Conservation (phyloP, 1,140 invertebrate species). For the Drosophila ogumai region DNA sequence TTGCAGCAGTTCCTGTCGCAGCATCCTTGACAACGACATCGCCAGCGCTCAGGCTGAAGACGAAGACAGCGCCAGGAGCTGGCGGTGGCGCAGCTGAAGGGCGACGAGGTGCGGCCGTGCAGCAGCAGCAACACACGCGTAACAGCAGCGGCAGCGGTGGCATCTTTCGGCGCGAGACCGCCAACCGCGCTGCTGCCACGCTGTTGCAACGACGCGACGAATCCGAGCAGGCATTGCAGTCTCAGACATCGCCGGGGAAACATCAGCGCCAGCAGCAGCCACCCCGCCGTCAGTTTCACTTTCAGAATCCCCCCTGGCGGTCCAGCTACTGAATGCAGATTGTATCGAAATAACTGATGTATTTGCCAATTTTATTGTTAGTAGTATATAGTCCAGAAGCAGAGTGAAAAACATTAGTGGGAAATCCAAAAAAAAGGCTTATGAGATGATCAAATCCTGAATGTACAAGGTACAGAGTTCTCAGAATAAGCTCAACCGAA, state of each 20-base stretch:
- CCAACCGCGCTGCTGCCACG: background rate
- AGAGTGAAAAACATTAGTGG: background rate
- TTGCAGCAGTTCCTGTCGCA: slow-evolving; percentile 10
- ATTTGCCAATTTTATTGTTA: background rate
- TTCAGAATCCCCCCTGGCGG: slow-evolving; percentile 31
- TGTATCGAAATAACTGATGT: background rate
- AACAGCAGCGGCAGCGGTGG: background rate
- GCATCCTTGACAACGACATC: background rate
- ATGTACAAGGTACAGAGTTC: background rate
- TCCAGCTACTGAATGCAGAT: slow-evolving; percentile 33
- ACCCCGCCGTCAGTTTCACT: slow-evolving; percentile 39
- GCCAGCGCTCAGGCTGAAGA: background rate
- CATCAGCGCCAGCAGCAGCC: background rate
- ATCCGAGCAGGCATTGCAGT: slow-evolving; percentile 2
- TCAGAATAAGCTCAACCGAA: too few species aligned
- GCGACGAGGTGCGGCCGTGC: background rate
- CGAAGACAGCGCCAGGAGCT: background rate
- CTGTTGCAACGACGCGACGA: slow-evolving; percentile 28
- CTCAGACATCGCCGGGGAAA: slow-evolving; percentile 6
- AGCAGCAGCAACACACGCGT: slow-evolving; percentile 12
- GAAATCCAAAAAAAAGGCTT: background rate
- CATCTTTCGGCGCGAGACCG: slow-evolving; percentile 16
- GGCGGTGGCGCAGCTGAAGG: background rate
- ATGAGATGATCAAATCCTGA: background rate
- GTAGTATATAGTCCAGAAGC: background rate